A percentile compares a stretch with the other conserved stretches of the same genome.
Conservation (phyloP, 2,888 invertebrate genomes). For the Coleophora flavipennella region DNA sequence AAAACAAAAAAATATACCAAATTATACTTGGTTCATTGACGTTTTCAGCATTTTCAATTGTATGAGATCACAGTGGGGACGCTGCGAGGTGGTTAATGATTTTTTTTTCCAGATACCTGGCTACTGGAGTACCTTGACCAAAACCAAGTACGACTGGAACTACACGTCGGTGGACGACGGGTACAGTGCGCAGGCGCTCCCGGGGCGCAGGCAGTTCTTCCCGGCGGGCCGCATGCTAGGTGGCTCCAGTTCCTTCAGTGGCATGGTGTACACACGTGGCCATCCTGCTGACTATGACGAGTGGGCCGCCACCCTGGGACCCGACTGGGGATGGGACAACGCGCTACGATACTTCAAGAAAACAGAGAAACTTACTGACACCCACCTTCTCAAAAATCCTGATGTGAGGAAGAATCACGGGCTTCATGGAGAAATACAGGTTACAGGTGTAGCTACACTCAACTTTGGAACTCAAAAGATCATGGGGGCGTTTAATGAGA, state of each 20-base stretch:
- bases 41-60: too few species aligned
- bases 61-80: too few species aligned
- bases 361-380: constrained; percentile 24
- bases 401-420: constrained; percentile 39
- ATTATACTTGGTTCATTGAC: too few species aligned
- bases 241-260: constrained; percentile 48
- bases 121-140: too few species aligned
- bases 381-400: constrained; percentile 33
- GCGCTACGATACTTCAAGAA: constrained; percentile 43
- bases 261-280: constrained; percentile 48
- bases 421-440: constrained; percentile 31
- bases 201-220: constrained; percentile 29
- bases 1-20: too few species aligned
- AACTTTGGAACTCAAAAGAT: constrained; percentile 37
- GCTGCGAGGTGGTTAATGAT: too few species aligned
- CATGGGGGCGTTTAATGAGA: constrained; percentile 21
- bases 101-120: too few species aligned
- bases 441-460: constrained; percentile 33
- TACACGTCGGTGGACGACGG: constrained; percentile 38
- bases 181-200: constrained; percentile 35
- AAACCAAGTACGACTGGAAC: constrained; percentile 36
- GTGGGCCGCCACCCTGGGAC: constrained; percentile 22
- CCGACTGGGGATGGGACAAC: constrained; percentile 43
- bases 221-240: constrained; percentile 47
- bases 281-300: constrained; percentile 33